Evolutionary conservation across 2,888 invertebrate genomes (phyloP), one percentile per base, ranked within the genome.

Genomic region (Perizoma affinitatum): DNA sequence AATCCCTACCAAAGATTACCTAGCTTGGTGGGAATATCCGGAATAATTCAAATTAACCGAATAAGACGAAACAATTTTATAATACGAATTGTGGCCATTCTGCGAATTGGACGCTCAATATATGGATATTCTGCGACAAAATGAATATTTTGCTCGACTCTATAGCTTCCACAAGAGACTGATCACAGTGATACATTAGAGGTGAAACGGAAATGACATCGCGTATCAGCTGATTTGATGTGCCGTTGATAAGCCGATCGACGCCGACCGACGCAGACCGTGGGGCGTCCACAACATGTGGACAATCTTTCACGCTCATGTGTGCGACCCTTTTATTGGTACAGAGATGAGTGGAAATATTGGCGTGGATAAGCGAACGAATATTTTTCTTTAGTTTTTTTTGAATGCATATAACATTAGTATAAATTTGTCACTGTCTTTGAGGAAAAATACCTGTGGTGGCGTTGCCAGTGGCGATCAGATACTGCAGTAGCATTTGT

Each of bases 221-320:
- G 75, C 61, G 61, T 61, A 64, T 68, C 63, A 63, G 52, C 53
- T 79, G 79, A 79, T 79, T 87, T 87, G 90, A 91, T 91, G 85
- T 80, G 80, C 78, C 72, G 66, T 72, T 77, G 90, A 90, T 90
- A 90, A 87, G 82, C 80, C 77, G 82, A 79, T 82, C 76, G 80
- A 44, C n/a, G 44, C 44, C 10, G 44, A 11, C 67, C 66, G 53
- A 54, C 69, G 69, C 71, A 72, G 61, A 72, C 80, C 70, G 80
- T 74, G 70, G 74, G 79, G 83, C 83, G 83, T 72, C 76, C 71
- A 76, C 84, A 90, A 91, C 92, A 92, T 92, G 92, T 91, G 91
- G 92, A 92, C 92, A 91, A 92, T 91, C 89, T 90, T 92, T 90
- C 89, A 91, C 90, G 92, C 91, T 91, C 92, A 90, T 91, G 87